Evolutionary conservation across 1,140 invertebrate species (phyloP), one percentile per base, ranked within the genome.

Genomic region (Drosophila saltans): DNA sequence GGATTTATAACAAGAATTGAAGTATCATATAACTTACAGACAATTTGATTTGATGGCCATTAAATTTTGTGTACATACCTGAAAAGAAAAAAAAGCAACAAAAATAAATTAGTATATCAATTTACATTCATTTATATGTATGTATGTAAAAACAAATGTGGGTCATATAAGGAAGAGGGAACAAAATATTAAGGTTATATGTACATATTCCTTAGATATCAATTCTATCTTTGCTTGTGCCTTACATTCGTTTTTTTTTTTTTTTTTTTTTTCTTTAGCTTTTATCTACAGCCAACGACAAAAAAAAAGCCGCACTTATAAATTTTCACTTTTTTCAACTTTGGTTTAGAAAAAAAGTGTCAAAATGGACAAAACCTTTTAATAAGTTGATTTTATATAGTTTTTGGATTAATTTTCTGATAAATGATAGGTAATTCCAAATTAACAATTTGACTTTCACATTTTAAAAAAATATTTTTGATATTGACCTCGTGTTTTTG

Each of bases 251-350:
- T 66, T 82, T 76, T 52, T 26, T 11, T 52, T 26, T 78, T 66
- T 75, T 88, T 66, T 80, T 80, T 72, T 82, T 66, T 70, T 82
- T 88, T 78, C 58, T 80, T 83, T 74, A 16, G 16, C 16, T 16
- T 16, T 16, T 16, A 16, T 16, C 16, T 16, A n/a, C n/a, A n/a
- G n/a, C n/a, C n/a, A n/a, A n/a, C n/a, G n/a, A n/a, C n/a, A n/a
- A n/a, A n/a, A n/a, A n/a, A n/a, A n/a, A n/a, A n/a, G n/a, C n/a
- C n/a, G n/a, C n/a, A n/a, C n/a, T n/a, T n/a, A n/a, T n/a, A n/a
- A n/a, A n/a, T n/a, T n/a, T n/a, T n/a, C n/a, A n/a, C n/a, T n/a
- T n/a, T n/a, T n/a, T n/a, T n/a, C n/a, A n/a, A n/a, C n/a, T n/a
- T n/a, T n/a, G n/a, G n/a, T n/a, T n/a, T n/a, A n/a, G n/a, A n/a